Conservation (phyloP, 2,888 invertebrate species). For the Erebia aethiops region DNA sequence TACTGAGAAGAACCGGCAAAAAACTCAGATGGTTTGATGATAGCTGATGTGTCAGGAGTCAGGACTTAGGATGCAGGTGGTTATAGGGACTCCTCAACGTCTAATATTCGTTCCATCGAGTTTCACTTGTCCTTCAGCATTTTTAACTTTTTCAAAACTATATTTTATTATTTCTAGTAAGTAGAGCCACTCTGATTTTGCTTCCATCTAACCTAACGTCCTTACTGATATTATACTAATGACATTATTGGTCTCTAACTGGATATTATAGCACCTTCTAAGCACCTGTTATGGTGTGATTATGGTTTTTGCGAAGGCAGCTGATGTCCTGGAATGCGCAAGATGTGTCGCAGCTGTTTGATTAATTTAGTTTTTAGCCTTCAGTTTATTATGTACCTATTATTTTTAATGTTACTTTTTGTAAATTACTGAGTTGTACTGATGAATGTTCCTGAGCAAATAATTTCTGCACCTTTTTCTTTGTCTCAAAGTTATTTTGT, state of each 20-base stretch:
- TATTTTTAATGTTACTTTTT: not conserved
- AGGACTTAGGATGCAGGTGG: too few species aligned
- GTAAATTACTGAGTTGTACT: not conserved
- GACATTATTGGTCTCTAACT: constrained; percentile 46
- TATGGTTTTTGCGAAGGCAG: constrained; percentile 62
- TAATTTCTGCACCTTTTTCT: constrained; percentile 19
- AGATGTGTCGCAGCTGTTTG: constrained; percentile 37
- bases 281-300: constrained; percentile 42
- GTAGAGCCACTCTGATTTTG: too few species aligned
- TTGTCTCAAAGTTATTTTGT: constrained; percentile 5
- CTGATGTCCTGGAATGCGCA: constrained; percentile 47
- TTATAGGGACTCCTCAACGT: too few species aligned
- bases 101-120: too few species aligned
- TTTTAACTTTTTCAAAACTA: too few species aligned
- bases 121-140: too few species aligned
- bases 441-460: constrained; percentile 25
- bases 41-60: too few species aligned
- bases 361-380: constrained; percentile 25
- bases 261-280: constrained; percentile 49
- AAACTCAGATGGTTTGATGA: too few species aligned
- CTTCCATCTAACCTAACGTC: not conserved
- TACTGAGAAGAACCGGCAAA: too few species aligned
- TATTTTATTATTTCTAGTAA: not conserved
- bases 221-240: not conserved
- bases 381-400: not conserved